Base-by-base conservation (phyloP, 2,888 invertebrate genomes). In the Anarsia innoxiella region DNA sequence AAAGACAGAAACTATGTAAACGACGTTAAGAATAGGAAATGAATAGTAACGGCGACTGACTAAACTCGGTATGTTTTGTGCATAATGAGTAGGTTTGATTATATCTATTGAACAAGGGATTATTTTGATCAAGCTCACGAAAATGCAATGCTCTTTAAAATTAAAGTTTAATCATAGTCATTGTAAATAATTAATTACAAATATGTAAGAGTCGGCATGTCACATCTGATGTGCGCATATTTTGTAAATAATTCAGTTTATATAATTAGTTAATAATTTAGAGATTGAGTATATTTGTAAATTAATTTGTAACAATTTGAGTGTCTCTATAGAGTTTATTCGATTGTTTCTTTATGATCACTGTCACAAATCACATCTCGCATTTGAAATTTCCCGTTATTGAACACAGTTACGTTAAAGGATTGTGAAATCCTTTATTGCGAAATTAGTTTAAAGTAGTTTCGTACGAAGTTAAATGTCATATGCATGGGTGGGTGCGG, bases 291-390 rank as follows among this genome's bases (percentile, higher is more conserved):
- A 74, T 80, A 78, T 77, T 76, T 82, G 77, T 80, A 79, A 82
- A 79, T 74, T 79, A 70, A 54, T 64, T 75, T 75, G 72, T 78
- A 77, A 70, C 65, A 69, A 73, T 70, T 72, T 62, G 78, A 69
- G 76, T 79, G 78, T 72, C 76, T 78, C 77, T 68, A 64, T 71
- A 71, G 69, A 71, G 59, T 66, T 65, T 75, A 69, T 68, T 67
- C 51, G 57, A 74, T 72, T 71, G 71, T 73, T 74, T 76, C 61
- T 75, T 59, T 72, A 66, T 60, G 62, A 73, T 72, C 69, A 79
- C 70, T 69, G 80, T 83, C 83, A 83, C 80, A 82, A 83, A 82
- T 77, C 75, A 77, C 77, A 75, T 67, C 60, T 70, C 73, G 75
- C 75, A 78, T 77, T 78, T 68, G 51, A 49, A 66, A 48, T 49